These are phyloP conservation scores for Centruroides sculpturatus DNA, from an alignment of 1,140 invertebrate genomes.

Conservation along the genomic window DNA sequence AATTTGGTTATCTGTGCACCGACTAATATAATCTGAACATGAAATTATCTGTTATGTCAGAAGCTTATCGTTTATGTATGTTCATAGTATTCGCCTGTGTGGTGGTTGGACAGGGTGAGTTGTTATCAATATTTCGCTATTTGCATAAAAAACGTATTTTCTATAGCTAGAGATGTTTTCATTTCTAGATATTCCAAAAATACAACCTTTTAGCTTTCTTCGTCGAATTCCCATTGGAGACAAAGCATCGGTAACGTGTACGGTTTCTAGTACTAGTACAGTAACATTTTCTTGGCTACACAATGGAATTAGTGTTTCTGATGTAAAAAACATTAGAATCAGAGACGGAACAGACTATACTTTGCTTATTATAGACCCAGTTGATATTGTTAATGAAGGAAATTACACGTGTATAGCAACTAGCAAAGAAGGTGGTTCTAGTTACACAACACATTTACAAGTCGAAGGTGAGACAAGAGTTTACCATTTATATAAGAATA, in stretches of 20 bases:
- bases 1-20: too few species aligned
- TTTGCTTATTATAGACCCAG: slow-evolving; percentile 56
- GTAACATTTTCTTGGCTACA: slow-evolving; percentile 6
- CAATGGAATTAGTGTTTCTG: not conserved
- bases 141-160: not conserved
- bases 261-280: not conserved
- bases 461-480: slow-evolving; percentile 48
- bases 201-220: slow-evolving; percentile 8
- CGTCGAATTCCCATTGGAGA: slow-evolving; percentile 1
- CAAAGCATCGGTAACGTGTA: not conserved
- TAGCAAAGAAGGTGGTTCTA: slow-evolving; percentile 81
- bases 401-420: slow-evolving; percentile 78
- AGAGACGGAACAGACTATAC: slow-evolving; percentile 19
- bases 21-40: too few species aligned
- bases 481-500: too few species aligned
- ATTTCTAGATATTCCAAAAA: not conserved
- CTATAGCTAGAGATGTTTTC: not conserved
- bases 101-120: too few species aligned
- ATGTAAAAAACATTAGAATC: not conserved
- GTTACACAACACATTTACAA: slow-evolving; percentile 69
- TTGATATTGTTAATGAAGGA: slow-evolving; percentile 54
- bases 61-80: too few species aligned
- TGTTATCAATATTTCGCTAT: too few species aligned
- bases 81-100: too few species aligned
- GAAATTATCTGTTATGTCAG: too few species aligned